Conservation (phyloP, 2,888 invertebrate species). For the Acanthosepion lycidas region DNA sequence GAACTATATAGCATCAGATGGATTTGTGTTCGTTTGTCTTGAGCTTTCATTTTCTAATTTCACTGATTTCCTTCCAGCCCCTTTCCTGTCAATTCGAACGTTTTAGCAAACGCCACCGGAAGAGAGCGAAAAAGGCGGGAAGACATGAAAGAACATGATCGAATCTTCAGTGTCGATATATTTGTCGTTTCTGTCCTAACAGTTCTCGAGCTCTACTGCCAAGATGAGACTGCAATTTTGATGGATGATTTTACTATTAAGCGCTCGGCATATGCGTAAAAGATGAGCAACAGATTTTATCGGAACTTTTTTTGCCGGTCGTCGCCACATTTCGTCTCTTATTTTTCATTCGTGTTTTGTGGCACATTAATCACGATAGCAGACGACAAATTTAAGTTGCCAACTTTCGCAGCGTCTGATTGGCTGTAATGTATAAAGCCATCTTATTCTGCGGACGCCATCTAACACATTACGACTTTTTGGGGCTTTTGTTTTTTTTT, state of each 20-base stretch:
- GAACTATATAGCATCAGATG: not conserved
- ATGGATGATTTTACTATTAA: slow-evolving; percentile 1
- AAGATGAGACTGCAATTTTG: not conserved
- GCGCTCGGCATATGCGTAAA: not conserved
- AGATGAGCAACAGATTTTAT: slow-evolving; percentile 3
- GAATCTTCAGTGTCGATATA: not conserved
- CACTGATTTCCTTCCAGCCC: not conserved
- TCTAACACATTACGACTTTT: not conserved
- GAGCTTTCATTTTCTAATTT: not conserved
- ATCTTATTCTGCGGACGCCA: not conserved
- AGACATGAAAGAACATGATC: not conserved
- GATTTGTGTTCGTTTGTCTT: not conserved
- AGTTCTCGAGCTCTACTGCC: not conserved
- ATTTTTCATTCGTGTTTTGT: not conserved
- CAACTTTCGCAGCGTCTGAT: not conserved
- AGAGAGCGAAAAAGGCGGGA: not conserved
- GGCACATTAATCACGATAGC: not conserved
- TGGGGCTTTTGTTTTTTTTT: not conserved
- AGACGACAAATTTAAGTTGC: not conserved
- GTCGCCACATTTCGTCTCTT: not conserved
- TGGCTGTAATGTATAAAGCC: not conserved
- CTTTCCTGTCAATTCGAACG: not conserved
- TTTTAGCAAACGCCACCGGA: not conserved
- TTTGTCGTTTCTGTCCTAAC: not conserved
- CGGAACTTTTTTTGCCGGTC: not conserved